A percentile compares a stretch with the other conserved stretches of the same genome.
phyloP scores from a whole-genome alignment of 1,140 invertebrate species.

The Pissodes strobi region DNA sequence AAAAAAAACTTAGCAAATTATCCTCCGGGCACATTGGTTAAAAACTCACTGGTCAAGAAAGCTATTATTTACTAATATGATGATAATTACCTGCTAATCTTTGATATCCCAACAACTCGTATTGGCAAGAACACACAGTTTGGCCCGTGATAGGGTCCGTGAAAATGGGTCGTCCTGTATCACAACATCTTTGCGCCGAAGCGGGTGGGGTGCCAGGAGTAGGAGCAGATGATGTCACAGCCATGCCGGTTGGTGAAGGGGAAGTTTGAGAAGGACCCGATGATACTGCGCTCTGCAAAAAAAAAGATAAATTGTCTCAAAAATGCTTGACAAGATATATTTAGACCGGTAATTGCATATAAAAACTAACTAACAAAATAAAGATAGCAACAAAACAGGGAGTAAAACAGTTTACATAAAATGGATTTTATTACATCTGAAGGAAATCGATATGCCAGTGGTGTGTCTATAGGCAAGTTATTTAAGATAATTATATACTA shows the following conservation, averaged over 20 bases:
- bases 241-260: constrained; percentile 59
- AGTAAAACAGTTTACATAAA: too few species aligned
- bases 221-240: constrained; percentile 63
- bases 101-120: constrained; percentile 79
- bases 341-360: not conserved
- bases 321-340: not conserved
- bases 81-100: constrained; percentile 60
- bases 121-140: constrained; percentile 91
- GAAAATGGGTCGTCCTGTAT: constrained; percentile 87
- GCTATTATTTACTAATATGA: not conserved
- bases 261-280: constrained; percentile 60
- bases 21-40: too few species aligned
- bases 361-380: too few species aligned
- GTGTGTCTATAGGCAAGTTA: too few species aligned
- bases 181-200: constrained; percentile 76
- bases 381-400: not conserved
- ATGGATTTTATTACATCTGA: too few species aligned
- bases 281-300: constrained; percentile 57
- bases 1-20: too few species aligned
- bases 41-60: not conserved
- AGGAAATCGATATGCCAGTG: too few species aligned
- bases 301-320: too few species aligned
- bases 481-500: too few species aligned
- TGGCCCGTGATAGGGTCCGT: constrained; percentile 91
- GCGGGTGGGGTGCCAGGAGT: constrained; percentile 55